Evolutionary conservation across 2,113 vertebrate genomes (phyloP).

Genomic region (Colossoma macropomum): DNA sequence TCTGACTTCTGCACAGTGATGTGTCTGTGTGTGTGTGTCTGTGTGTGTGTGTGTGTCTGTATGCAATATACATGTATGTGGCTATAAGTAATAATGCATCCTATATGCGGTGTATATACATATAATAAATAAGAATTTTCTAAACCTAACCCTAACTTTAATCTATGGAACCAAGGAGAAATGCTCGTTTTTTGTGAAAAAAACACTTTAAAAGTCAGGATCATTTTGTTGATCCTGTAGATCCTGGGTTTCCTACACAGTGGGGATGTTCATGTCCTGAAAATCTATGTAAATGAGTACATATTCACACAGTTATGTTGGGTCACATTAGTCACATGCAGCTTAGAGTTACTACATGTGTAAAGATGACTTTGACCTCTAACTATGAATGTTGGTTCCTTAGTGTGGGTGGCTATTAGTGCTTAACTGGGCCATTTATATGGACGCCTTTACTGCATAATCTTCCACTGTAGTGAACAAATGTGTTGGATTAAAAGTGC

Average conservation of each 20-base stretch:
- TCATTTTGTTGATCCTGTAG: no score
- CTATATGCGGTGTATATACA: no score
- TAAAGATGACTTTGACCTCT: not conserved
- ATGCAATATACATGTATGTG: no score
- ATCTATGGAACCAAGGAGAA: no score
- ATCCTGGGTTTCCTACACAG: not conserved
- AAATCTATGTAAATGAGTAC: not conserved
- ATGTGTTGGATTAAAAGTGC: not conserved
- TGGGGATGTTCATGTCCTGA: not conserved
- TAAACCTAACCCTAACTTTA: no score
- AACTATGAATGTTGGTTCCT: not conserved
- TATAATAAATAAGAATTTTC: no score
- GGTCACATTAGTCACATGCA: not conserved
- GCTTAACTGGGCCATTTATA: not conserved
- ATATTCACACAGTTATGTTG: not conserved
- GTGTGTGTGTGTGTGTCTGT: no score
- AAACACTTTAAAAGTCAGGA: no score
- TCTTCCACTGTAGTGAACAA: not conserved
- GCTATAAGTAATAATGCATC: no score
- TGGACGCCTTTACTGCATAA: not conserved
- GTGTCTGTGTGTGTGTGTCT: no score
- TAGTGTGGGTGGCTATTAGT: conserved; percentile 22
- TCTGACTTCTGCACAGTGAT: no score
- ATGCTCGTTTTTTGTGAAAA: no score
- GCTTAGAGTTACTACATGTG: conserved; percentile 6